These are phyloP conservation scores for Maccullochella peelii DNA, from an alignment of 2,113 vertebrate genomes.

Conservation along the genomic window DNA sequence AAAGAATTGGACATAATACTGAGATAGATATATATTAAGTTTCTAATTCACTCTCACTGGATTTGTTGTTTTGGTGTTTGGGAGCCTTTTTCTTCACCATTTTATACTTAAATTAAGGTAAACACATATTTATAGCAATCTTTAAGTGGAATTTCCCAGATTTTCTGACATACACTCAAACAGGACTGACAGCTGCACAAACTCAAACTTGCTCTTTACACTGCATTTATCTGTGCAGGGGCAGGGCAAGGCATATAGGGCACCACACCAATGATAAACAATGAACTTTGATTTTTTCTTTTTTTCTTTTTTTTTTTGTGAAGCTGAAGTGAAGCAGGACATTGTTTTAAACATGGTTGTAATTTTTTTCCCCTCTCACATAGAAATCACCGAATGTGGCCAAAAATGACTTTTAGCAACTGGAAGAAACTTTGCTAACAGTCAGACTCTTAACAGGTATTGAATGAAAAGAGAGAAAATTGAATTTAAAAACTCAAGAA, in stretches of 20 bases:
- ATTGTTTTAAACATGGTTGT: neutral
- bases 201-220: neutral
- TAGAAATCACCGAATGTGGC: constrained; percentile 6
- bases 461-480: neutral
- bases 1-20: neutral
- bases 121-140: neutral
- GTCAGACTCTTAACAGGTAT: neutral
- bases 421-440: constrained; percentile 17
- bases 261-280: constrained; percentile 55
- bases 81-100: neutral
- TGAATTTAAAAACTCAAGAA: constrained; percentile 12
- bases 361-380: constrained; percentile 16
- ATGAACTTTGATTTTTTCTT: constrained; percentile 46
- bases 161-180: neutral
- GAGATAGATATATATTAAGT: neutral
- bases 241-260: neutral
- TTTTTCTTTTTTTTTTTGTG: neutral
- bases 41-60: neutral
- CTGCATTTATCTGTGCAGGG: neutral
- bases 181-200: neutral
- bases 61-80: neutral
- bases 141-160: neutral
- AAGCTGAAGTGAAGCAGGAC: neutral
- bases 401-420: constrained; percentile 32
- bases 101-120: neutral